Percentiles rank a stretch among this genome's conserved stretches.
These are phyloP conservation scores for Nesogale talazaci DNA, from an alignment of 2,113 vertebrate genomes.

Conservation along the genomic window DNA sequence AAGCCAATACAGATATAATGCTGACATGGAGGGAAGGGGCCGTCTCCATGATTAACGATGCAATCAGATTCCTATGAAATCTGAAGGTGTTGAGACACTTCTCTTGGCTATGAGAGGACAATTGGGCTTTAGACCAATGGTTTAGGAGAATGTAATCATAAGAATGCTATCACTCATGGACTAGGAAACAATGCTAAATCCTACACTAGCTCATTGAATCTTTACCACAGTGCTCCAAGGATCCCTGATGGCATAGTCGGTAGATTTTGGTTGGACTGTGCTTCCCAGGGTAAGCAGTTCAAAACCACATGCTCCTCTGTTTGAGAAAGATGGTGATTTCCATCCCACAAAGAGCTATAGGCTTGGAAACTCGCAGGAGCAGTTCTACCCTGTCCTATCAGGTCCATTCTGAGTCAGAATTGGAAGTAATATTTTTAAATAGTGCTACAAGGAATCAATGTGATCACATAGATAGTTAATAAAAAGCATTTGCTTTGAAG, in stretches of 20 bases:
- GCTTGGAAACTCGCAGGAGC: too few relatives aligned
- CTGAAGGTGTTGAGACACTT: neutral
- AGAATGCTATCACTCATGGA: neutral
- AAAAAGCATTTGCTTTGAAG: neutral
- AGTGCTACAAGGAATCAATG: neutral
- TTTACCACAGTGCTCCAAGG: neutral
- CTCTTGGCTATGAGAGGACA: neutral
- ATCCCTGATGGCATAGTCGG: too few relatives aligned
- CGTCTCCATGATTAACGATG: neutral
- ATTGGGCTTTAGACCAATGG: neutral
- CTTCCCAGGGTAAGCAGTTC: neutral
- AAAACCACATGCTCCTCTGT: neutral
- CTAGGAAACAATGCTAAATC: neutral
- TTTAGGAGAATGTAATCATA: neutral
- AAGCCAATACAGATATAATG: neutral
- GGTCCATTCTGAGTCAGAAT: neutral
- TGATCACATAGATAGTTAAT: neutral
- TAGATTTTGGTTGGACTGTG: too few relatives aligned
- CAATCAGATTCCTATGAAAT: neutral
- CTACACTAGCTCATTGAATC: constrained; percentile 9
- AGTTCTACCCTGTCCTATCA: too few relatives aligned
- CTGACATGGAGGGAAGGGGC: neutral
- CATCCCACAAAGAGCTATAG: too few relatives aligned
- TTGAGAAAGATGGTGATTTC: too few relatives aligned
- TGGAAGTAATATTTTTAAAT: neutral